Evolutionary conservation across 2,888 invertebrate genomes (phyloP).

Genomic region (Agriotes lineatus): DNA sequence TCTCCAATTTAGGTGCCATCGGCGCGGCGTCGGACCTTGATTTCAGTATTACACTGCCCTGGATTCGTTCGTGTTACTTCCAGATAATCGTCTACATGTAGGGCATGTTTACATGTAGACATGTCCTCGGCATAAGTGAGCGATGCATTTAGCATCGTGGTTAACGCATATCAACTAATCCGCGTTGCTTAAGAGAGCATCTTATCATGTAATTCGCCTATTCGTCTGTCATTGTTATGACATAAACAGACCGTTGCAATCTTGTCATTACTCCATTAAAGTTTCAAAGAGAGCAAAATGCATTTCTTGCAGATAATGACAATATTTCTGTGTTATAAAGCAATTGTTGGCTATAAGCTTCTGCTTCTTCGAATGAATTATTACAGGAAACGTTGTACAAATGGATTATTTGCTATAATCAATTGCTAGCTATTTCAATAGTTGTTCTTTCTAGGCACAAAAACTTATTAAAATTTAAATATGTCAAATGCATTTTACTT

Average conservation of each 20-base stretch:
- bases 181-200: constrained; percentile 20
- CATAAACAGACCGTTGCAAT: constrained; percentile 22
- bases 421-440: too few species aligned
- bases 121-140: not conserved
- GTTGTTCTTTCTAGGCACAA: too few species aligned
- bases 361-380: not conserved
- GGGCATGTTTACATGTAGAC: constrained; percentile 7
- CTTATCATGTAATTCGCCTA: not conserved
- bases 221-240: constrained; percentile 11
- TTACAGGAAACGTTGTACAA: not conserved
- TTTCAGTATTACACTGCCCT: not conserved
- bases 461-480: too few species aligned
- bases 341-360: not conserved
- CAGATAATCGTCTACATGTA: constrained; percentile 7
- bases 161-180: constrained; percentile 17
- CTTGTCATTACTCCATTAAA: not conserved
- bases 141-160: constrained; percentile 1
- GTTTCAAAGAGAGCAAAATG: not conserved
- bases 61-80: not conserved
- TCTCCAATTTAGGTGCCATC: too few species aligned
- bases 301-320: constrained; percentile 1
- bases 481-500: too few species aligned
- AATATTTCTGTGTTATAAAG: not conserved
- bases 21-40: not conserved
- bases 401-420: too few species aligned